Conservation (phyloP, 2,113 vertebrate genomes). For the Anolis carolinensis region DNA sequence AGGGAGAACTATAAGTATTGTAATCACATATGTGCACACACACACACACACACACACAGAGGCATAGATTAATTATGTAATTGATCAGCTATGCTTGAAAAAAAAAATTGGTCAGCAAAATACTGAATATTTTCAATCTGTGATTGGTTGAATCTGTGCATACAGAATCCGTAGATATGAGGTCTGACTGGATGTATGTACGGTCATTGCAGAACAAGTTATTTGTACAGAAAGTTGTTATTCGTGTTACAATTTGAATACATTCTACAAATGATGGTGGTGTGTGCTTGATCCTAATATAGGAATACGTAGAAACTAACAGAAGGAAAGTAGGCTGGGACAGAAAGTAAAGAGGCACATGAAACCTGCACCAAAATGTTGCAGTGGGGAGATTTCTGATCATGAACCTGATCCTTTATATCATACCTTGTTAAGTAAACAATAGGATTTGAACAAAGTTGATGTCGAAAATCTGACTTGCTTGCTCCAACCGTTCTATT, state of each 20-base stretch:
- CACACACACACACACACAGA: no score
- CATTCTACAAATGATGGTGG: slow-evolving; percentile 20
- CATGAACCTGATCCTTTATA: not conserved
- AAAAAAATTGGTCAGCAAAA: no score
- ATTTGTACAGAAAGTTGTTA: not conserved
- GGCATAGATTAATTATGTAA: no score
- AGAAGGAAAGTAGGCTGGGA: slow-evolving; percentile 16
- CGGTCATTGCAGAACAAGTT: no score
- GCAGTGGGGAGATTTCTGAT: not conserved
- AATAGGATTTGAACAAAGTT: not conserved
- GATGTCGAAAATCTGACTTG: no score
- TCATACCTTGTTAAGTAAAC: not conserved
- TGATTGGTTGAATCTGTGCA: no score
- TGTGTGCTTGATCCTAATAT: not conserved
- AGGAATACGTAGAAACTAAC: slow-evolving; percentile 1
- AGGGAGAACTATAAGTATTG: no score
- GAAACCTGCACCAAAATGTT: not conserved
- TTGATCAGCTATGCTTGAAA: no score
- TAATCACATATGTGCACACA: no score
- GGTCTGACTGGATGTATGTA: no score
- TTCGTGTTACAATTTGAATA: not conserved
- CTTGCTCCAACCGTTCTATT: rapidly evolving
- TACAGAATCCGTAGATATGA: no score
- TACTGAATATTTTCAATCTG: no score
- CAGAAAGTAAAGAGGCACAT: slow-evolving; percentile 17